These are phyloP conservation scores for Grammomys surdaster DNA, from an alignment of 2,113 vertebrate species.

Conservation along the genomic window DNA sequence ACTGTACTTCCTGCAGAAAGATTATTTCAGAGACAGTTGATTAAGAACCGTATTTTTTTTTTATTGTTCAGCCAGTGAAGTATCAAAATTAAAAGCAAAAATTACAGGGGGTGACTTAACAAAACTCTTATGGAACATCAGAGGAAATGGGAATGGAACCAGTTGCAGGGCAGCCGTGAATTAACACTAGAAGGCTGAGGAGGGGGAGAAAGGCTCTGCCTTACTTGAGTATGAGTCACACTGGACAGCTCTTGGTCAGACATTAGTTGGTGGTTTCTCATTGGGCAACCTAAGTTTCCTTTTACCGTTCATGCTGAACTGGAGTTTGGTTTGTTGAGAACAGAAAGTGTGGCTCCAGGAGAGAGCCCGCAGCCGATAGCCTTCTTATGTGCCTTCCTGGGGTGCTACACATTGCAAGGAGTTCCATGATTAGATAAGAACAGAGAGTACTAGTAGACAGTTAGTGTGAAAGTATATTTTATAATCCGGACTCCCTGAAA, in stretches of 20 bases:
- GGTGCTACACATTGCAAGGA: not conserved
- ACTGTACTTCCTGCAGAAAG: constrained; percentile 70
- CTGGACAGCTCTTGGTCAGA: not conserved
- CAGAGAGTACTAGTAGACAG: too few relatives aligned
- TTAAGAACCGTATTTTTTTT: constrained; percentile 86
- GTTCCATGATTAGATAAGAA: not conserved
- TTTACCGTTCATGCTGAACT: not conserved
- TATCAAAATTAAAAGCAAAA: constrained; percentile 86
- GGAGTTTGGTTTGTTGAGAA: not conserved
- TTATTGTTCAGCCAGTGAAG: constrained; percentile 87
- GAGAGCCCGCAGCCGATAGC: not conserved
- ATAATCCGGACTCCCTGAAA: not conserved
- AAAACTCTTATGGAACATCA: constrained; percentile 74
- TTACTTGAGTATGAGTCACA: not conserved
- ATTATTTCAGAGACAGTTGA: constrained; percentile 73
- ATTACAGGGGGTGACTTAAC: constrained; percentile 81
- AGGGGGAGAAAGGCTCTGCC: constrained; percentile 12
- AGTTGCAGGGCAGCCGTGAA: constrained; percentile 72
- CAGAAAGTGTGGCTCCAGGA: not conserved
- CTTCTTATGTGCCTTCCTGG: not conserved
- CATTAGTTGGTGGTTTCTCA: not conserved
- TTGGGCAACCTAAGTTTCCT: not conserved
- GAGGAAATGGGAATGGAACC: constrained; percentile 60
- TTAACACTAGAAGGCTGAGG: constrained; percentile 74
- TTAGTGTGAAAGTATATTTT: not conserved